Base-by-base conservation (phyloP, 2,888 invertebrate species). In the Drosophila robusta region DNA sequence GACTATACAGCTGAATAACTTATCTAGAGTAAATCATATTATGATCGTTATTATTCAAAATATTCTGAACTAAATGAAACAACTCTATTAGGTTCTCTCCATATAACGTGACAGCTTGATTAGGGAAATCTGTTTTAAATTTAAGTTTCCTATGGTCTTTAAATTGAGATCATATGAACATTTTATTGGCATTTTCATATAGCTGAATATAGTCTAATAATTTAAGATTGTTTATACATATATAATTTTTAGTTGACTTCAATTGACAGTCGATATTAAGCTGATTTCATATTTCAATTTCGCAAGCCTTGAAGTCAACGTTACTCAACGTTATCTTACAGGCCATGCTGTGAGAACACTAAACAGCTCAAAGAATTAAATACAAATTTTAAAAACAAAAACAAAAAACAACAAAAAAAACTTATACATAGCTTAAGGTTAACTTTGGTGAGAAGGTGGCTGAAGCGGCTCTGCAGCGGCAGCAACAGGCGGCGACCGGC, bases 371-470 rank as follows among this genome's bases (percentile, higher is more conserved):
- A 58, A 65, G 62, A 61, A 49, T 65, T 70, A 47, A 67, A 38
- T 45, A 32, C 22, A 45, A 14, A 57, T 34, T 41, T 46, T 32
- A 54, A 66, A 34, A 26, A n/a, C n/a, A 14, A 68, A 54, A 50
- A 45, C 38, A 54, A 54, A 67, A 58, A 58, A 45, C 50, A 51
- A 60, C 65, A 38, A 76, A 58, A 56, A 57, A 65, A 65, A 75
- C 74, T 85, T 77, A 50, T 75, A 71, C 78, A 72, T 82, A 85
- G 80, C 86, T 80, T 85, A 80, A 85, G 85, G 75, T 80, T 80
- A 86, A 74, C 75, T 78, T 85, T 68, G 85, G 86, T 76, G 74
- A 75, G 78, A 83, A 86, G 78, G 80, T 84, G 83, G 83, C 83
- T 74, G 86, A 84, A 69, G 72, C 80, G 62, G 66, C 86, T 62